Base-by-base conservation (phyloP, 1,140 invertebrate genomes). In the Wiebesia pumilae region DNA sequence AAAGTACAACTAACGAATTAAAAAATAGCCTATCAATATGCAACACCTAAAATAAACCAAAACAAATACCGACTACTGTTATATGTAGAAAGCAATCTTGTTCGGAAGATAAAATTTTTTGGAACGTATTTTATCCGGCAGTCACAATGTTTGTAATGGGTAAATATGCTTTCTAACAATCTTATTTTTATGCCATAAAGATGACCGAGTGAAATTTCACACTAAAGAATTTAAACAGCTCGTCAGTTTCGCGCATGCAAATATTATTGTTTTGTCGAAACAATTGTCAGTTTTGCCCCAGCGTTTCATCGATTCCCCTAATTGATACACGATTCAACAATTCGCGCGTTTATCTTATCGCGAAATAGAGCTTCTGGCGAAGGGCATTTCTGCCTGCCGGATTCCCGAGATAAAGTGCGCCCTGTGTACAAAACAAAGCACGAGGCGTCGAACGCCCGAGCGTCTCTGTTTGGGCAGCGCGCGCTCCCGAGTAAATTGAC, bases 311-410 rank as follows among this genome's bases (percentile, higher is more conserved):
- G 78, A 80, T 80, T 80, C 78, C 78, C 54, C 78, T 80, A 80
- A 80, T 80, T 80, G 78, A 80, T 80, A 62, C 43, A 24, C 35
- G 47, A 38, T 27, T 69, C 65, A 35, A 47, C 38, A 35, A 81
- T 67, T 81, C 58, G 16, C 21, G 54, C 27, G 58, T 38, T 21
- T 67, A 81, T 81, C 79, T 81, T 81, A 81, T 81, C 79, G 24
- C 58, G 58, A 62, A 62, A 62, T 62, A 62, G 27, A 21, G 58
- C 58, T 62, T 62, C 58, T 62, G 35, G 65, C 65, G 10, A 69
- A 69, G 30, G 33, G 54, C 43, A 16, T 21, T 35, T 14, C 43
- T 7, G 6, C 43, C 6, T 14, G 51, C 62, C 30, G 65, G 9
- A 14, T 12, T 14, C 12, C 38, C 58, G 62, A 67, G 79, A 81